Evolutionary conservation across 92 coral and sea anemone genomes (phyloP).

Genomic region (Umimayanthus chanpuru): DNA sequence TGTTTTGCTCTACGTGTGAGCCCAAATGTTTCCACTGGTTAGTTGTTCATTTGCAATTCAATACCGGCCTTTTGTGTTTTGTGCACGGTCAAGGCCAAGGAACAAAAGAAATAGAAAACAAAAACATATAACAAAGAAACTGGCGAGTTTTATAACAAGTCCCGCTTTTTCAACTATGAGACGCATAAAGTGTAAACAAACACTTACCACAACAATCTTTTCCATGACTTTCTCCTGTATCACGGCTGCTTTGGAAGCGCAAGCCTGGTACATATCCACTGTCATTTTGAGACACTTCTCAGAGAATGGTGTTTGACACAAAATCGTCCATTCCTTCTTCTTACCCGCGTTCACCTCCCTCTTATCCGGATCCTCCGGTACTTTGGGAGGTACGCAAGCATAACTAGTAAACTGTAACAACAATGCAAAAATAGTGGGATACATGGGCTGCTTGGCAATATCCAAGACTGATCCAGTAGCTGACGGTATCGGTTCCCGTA

Average conservation of each 20-base stretch:
- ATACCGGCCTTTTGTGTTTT: too few species aligned
- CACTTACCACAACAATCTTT: slow-evolving; percentile 84
- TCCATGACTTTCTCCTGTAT: slow-evolving; percentile 92
- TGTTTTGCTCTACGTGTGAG: too few species aligned
- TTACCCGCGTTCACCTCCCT: slow-evolving; percentile 43
- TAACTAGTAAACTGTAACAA: slow-evolving; percentile 73
- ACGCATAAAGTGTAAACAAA: not conserved
- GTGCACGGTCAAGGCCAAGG: too few species aligned
- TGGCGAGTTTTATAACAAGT: too few species aligned
- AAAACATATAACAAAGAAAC: too few species aligned
- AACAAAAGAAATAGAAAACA: too few species aligned
- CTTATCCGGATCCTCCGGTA: slow-evolving; percentile 61
- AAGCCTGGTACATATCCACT: slow-evolving; percentile 77
- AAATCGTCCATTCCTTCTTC: slow-evolving; percentile 84
- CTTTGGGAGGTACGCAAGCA: slow-evolving; percentile 82
- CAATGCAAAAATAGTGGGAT: slow-evolving; percentile 86
- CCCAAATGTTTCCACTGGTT: too few species aligned
- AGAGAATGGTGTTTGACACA: slow-evolving; percentile 81
- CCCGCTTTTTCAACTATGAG: too few species aligned
- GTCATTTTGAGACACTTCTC: slow-evolving; percentile 83
- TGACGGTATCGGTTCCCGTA: slow-evolving; percentile 87
- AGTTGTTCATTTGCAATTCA: too few species aligned
- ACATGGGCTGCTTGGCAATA: slow-evolving; percentile 94
- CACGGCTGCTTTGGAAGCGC: slow-evolving; percentile 82
- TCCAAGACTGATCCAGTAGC: slow-evolving; percentile 85